Base-by-base conservation (phyloP, 1,140 invertebrate species). In the Anoplophora glabripennis region DNA sequence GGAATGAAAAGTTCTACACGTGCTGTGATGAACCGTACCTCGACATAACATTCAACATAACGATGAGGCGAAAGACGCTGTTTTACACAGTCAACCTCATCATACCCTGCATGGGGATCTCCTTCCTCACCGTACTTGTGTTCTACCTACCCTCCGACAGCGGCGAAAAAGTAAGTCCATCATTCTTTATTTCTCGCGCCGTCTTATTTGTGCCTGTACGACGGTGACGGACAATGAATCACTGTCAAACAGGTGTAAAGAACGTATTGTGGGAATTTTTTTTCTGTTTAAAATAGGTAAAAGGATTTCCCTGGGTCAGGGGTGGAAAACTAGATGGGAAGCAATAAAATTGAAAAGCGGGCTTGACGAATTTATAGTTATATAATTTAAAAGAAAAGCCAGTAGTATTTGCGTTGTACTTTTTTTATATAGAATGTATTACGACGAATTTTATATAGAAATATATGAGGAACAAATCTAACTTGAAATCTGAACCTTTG, bases 41-140 rank as follows among this genome's bases (percentile, higher is more conserved):
- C 74, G 96, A 99, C 79, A 98, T 99, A 72, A 99, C 95, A 36
- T 99, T 99, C 81, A 98, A 98, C 79, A 97, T 99, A 61, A 98
- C 96, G 21, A 94, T 99, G 87, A 81, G 97, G 68, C 81, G 96
- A 61, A 97, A 98, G 79, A 98, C 94, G 21, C 82, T 98, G 36
- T 98, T 98, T 81, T 98, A 98, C 80, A 96, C 95, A 1, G 94
- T 98, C 61, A 98, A 97, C 80, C 86, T 97, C 69, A 97, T 98
- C 75, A 95, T 97, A 74, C 94, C 94, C 12, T 97, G 93, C 75
- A 96, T 97, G 86, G 94, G 93, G 41, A 97, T 97, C 74, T 98
- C 96, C 35, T 99, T 99, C 79, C 88, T 99, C 62, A 98, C 97
- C 49, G 93, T 99, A 38, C 84, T 99, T 60, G 96, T 98, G 21